Conservation (phyloP, 2,113 vertebrate species). For the Scophthalmus maximus region DNA sequence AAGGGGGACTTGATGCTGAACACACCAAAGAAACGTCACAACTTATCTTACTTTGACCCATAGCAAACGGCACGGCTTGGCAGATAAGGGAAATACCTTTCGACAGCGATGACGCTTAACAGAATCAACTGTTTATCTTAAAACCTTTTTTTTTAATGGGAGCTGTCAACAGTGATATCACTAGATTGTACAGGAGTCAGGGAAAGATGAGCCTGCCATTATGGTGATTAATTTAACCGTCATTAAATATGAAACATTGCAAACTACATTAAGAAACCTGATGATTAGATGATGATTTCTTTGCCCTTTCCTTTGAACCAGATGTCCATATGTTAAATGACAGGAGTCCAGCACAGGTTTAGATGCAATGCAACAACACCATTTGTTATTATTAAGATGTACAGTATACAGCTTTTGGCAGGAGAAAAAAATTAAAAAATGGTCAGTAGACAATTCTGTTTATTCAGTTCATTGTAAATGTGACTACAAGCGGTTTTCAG, state of each 20-base stretch:
- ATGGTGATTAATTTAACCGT: constrained; percentile 30
- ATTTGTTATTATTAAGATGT: not conserved
- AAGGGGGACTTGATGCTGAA: constrained; percentile 66
- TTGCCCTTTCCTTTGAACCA: not conserved
- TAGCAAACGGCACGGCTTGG: constrained; percentile 35
- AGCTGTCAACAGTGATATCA: constrained; percentile 23
- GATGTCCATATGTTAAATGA: not conserved
- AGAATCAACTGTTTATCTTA: not conserved
- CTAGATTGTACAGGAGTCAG: constrained; percentile 23
- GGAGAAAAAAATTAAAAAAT: not conserved
- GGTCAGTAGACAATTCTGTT: not conserved
- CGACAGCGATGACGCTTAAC: not conserved
- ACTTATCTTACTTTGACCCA: constrained; percentile 61
- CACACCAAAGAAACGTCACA: constrained; percentile 53
- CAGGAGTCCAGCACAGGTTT: not conserved
- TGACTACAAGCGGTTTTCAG: not conserved
- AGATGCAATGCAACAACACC: not conserved
- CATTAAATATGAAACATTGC: constrained; percentile 47
- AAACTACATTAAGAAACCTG: constrained; percentile 37
- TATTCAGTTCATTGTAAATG: constrained; percentile 1
- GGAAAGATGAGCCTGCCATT: constrained; percentile 27
- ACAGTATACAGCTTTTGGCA: too few relatives aligned
- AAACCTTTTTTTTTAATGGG: constrained; percentile 1
- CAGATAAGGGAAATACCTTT: constrained; percentile 18
- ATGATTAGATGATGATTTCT: constrained; percentile 16